Evolutionary conservation across 2,113 vertebrate genomes (phyloP).

Genomic region (Petromus typicus): DNA sequence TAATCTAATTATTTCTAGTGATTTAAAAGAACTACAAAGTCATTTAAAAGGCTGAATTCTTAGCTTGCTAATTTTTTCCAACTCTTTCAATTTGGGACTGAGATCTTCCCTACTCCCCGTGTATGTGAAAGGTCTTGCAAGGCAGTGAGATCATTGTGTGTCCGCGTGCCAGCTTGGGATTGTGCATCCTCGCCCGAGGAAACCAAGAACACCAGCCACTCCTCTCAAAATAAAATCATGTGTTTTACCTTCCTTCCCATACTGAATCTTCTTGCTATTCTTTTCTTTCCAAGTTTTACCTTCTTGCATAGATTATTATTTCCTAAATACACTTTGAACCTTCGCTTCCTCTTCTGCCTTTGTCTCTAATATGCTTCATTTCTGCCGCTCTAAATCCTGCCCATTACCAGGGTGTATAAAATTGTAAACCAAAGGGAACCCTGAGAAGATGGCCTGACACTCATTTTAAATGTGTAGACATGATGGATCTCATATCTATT

Average conservation of each 20-base stretch:
- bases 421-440: not conserved
- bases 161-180: not conserved
- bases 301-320: not conserved
- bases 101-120: not conserved
- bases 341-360: not conserved
- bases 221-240: not conserved
- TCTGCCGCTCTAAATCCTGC: not conserved
- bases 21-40: constrained; percentile 30
- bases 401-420: not conserved
- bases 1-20: not conserved
- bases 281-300: not conserved
- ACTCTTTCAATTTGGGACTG: not conserved
- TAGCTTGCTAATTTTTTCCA: not conserved
- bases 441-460: not conserved
- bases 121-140: not conserved
- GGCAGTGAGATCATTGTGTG: not conserved
- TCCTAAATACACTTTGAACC: not conserved
- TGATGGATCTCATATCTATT: not conserved
- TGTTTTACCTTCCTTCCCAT: not conserved
- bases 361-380: not conserved
- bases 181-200: not conserved
- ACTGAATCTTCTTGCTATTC: not conserved
- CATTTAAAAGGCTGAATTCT: not conserved
- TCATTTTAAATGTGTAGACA: constrained; percentile 20
- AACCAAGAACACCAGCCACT: not conserved